Evolutionary conservation across 2,113 vertebrate genomes (phyloP).

Genomic region (Archocentrus centrarchus): DNA sequence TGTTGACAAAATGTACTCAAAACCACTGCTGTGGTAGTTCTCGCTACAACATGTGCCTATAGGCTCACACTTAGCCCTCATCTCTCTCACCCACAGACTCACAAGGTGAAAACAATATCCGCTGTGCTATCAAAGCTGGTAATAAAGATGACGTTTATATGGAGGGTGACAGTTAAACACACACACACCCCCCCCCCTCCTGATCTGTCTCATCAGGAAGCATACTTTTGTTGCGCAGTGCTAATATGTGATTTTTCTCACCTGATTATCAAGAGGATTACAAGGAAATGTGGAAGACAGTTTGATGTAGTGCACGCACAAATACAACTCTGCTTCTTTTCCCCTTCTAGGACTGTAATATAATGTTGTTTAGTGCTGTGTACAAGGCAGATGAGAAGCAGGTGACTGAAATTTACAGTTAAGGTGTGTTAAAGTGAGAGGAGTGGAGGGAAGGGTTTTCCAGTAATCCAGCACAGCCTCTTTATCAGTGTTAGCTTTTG

Average conservation of each 20-base stretch:
- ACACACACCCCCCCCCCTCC: not conserved
- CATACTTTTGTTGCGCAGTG: constrained; percentile 24
- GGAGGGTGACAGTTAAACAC: not conserved
- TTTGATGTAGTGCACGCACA: not conserved
- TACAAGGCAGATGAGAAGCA: not conserved
- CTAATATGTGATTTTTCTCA: constrained; percentile 29
- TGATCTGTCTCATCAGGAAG: not conserved
- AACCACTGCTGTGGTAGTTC: constrained; percentile 1
- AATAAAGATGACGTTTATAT: constrained; percentile 5
- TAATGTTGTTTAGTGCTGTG: not conserved
- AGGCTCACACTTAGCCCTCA: not conserved
- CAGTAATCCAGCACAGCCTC: constrained; percentile 41
- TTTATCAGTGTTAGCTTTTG: constrained; percentile 53
- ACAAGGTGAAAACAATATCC: constrained; percentile 4
- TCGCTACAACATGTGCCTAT: not conserved
- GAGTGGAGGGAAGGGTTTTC: constrained; percentile 12
- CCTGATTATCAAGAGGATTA: constrained; percentile 16
- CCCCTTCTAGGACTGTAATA: not conserved
- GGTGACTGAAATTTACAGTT: constrained; percentile 20
- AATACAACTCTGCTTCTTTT: not conserved
- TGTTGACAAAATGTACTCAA: not conserved
- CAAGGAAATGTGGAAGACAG: constrained; percentile 26
- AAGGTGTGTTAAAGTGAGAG: constrained; percentile 27
- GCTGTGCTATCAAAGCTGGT: not conserved
- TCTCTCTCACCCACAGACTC: not conserved